Percentiles rank a stretch among this genome's conserved stretches.
phyloP scores from a whole-genome alignment of 2,113 vertebrate genomes.

The Rhea pennata region DNA sequence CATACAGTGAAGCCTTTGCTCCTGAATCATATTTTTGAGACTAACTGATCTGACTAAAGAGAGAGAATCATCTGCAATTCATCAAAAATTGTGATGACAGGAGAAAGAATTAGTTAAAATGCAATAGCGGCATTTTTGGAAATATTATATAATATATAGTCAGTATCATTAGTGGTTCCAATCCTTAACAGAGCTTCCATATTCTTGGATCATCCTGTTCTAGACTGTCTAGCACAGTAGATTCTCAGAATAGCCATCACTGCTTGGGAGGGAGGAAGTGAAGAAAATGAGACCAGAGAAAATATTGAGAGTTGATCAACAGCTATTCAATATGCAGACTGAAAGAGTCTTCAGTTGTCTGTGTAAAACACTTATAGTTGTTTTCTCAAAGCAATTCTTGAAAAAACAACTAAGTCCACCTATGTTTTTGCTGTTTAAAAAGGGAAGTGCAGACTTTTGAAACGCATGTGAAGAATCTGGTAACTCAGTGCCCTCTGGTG shows the following conservation, averaged over 20 bases:
- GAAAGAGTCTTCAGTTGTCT: background rate
- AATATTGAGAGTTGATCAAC: background rate
- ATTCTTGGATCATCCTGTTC: background rate
- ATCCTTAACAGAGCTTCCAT: background rate
- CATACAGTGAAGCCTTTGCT: background rate
- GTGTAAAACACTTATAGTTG: background rate
- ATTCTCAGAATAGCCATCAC: background rate
- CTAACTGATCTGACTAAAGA: background rate
- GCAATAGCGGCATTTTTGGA: background rate
- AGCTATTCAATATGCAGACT: background rate
- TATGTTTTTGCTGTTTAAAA: background rate
- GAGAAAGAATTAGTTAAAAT: background rate
- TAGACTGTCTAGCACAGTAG: background rate
- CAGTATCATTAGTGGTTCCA: background rate
- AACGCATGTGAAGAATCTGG: background rate
- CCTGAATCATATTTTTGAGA: background rate
- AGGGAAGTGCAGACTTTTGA: background rate
- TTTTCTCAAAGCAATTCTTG: background rate
- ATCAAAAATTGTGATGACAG: background rate
- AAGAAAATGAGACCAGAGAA: background rate
- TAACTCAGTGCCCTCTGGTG: background rate
- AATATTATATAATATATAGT: background rate
- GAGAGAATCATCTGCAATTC: background rate
- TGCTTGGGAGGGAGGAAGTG: background rate
- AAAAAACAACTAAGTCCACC: fast-evolving